These are phyloP conservation scores for Ceratotherium simum DNA, from an alignment of 2,113 vertebrate genomes.

Conservation along the genomic window DNA sequence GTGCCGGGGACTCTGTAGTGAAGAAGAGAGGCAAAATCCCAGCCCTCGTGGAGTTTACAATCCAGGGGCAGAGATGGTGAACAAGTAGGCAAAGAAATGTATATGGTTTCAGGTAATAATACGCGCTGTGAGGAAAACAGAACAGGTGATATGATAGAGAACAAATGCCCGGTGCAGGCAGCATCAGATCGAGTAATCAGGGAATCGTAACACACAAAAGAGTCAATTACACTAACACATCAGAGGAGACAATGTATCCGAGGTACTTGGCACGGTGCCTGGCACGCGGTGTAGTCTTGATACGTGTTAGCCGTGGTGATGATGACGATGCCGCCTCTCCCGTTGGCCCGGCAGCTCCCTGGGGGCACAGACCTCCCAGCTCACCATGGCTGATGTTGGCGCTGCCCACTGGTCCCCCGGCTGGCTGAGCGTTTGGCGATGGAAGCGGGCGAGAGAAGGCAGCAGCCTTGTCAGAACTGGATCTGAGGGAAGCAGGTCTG, in stretches of 20 bases:
- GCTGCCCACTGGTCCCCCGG: neutral
- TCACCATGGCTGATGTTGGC: fast-evolving
- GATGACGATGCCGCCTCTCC: fast-evolving
- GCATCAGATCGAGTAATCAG: fast-evolving
- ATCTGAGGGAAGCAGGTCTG: slow-evolving; percentile 28
- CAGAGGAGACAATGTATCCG: fast-evolving
- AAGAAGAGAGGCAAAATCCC: neutral
- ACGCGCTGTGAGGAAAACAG: neutral
- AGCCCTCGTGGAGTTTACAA: neutral
- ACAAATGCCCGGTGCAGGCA: fast-evolving
- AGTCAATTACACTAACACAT: fast-evolving
- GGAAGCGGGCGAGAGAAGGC: fast-evolving
- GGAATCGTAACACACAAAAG: neutral
- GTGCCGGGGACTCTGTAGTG: neutral
- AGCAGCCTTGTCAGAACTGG: neutral
- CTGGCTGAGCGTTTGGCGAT: neutral
- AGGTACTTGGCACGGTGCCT: neutral
- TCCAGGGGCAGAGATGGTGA: neutral
- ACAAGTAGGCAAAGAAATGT: neutral
- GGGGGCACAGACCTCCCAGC: neutral
- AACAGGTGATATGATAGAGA: neutral
- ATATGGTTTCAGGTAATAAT: neutral
- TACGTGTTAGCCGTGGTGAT: neutral
- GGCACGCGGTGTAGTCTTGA: fast-evolving
- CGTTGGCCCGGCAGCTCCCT: neutral